Evolutionary conservation across 2,888 invertebrate genomes (phyloP).

Genomic region (Caenorhabditis plicata): DNA sequence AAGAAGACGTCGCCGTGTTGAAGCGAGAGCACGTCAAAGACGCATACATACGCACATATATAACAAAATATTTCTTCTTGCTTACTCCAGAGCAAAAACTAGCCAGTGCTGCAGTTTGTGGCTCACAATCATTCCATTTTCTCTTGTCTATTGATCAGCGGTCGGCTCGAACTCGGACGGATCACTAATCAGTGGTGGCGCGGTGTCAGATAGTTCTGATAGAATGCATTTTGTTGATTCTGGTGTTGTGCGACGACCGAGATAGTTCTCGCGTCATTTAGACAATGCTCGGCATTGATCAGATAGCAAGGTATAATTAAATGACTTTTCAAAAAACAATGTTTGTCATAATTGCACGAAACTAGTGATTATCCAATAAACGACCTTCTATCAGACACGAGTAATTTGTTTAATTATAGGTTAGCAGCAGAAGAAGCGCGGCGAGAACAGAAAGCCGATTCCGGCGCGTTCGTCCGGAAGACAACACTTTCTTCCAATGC

Average conservation of each 20-base stretch:
- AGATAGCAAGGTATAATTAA: constrained; percentile 62
- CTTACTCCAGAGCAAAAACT: too few species aligned
- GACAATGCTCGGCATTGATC: constrained; percentile 61
- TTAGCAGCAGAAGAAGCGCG: constrained; percentile 65
- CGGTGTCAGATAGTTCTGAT: too few species aligned
- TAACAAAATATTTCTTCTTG: too few species aligned
- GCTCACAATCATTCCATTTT: too few species aligned
- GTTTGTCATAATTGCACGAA: neutral
- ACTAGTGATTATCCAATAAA: neutral
- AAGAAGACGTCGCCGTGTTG: too few species aligned
- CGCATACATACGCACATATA: too few species aligned
- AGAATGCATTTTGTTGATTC: constrained; percentile 29
- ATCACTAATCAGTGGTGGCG: too few species aligned
- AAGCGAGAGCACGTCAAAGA: too few species aligned
- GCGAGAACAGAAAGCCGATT: constrained; percentile 57
- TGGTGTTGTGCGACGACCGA: constrained; percentile 30
- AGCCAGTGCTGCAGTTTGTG: too few species aligned
- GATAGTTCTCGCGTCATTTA: constrained; percentile 18
- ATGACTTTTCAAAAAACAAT: constrained; percentile 5
- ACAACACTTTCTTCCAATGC: constrained; percentile 48
- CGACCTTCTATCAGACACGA: too few species aligned
- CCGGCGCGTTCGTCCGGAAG: constrained; percentile 43
- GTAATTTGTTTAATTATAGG: constrained; percentile 18
- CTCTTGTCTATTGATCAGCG: too few species aligned
- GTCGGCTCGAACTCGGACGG: too few species aligned